A percentile compares a stretch with the other conserved stretches of the same genome.
phyloP scores from a whole-genome alignment of 2,797 vertebrate species.

The Rhynchonycteris naso region DNA sequence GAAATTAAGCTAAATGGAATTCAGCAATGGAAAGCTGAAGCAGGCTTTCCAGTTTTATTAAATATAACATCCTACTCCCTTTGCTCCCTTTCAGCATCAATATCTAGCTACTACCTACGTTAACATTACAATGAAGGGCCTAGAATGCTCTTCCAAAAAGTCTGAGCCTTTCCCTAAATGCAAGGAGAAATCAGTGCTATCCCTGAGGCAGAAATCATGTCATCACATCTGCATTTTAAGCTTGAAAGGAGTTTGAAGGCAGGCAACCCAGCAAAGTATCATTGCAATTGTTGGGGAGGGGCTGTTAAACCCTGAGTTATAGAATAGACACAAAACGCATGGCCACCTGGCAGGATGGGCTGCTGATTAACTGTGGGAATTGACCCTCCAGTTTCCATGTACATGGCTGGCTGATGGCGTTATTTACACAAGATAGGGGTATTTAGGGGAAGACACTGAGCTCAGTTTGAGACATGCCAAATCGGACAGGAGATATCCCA shows the following conservation, averaged over 20 bases:
- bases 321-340: fast-evolving
- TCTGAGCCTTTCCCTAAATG: not conserved
- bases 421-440: not conserved
- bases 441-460: not conserved
- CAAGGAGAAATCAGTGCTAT: not conserved
- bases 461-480: not conserved
- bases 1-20: too few relatives aligned
- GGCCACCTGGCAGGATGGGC: not conserved
- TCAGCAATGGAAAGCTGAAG: too few relatives aligned
- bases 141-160: not conserved
- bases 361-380: not conserved
- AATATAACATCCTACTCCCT: too few relatives aligned
- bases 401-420: not conserved
- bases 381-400: not conserved
- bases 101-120: too few relatives aligned
- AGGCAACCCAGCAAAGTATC: not conserved
- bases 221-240: not conserved
- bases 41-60: too few relatives aligned
- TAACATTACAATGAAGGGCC: not conserved
- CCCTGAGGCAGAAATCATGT: not conserved
- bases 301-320: not conserved
- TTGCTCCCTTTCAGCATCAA: too few relatives aligned
- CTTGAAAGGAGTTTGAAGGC: not conserved
- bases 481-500: not conserved
- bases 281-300: not conserved